A percentile compares a stretch with the other conserved stretches of the same genome.
These are phyloP conservation scores for Lates japonicus DNA, from an alignment of 2,797 vertebrate species.

Conservation along the genomic window DNA sequence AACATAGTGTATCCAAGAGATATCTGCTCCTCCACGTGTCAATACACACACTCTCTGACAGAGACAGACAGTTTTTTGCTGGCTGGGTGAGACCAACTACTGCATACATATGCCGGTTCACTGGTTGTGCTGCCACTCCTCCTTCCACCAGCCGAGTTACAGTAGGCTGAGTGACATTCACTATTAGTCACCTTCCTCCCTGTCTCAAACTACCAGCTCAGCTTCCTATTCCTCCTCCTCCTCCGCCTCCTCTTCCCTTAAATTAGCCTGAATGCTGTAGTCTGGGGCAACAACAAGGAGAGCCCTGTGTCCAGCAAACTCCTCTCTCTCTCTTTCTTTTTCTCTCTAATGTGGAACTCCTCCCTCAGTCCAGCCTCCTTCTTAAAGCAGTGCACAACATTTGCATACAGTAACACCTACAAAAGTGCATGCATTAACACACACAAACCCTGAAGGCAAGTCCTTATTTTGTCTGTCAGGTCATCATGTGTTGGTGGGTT, in stretches of 20 bases:
- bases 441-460: background rate
- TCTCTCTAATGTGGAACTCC: conserved; percentile 39
- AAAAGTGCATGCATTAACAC: conserved; percentile 23
- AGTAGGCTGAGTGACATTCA: conserved; percentile 73
- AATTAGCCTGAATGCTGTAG: conserved; percentile 76
- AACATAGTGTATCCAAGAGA: conserved; percentile 66
- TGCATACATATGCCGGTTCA: conserved; percentile 59
- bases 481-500: conserved; percentile 11
- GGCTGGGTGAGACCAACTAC: conserved; percentile 19
- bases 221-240: conserved; percentile 73
- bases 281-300: conserved; percentile 77
- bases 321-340: conserved; percentile 19
- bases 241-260: conserved; percentile 81
- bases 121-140: conserved; percentile 63
- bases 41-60: conserved; percentile 37
- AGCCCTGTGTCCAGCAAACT: conserved; percentile 63
- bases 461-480: conserved; percentile 34
- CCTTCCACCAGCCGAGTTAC: conserved; percentile 57
- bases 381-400: conserved; percentile 6
- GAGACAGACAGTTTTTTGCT: conserved; percentile 30
- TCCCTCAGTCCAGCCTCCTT: conserved; percentile 51
- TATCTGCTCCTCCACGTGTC: conserved; percentile 63
- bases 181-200: conserved; percentile 81
- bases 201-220: conserved; percentile 61
- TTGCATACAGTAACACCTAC: conserved; percentile 44